Conservation (phyloP, 1,140 invertebrate species). For the Teleopsis dalmanni region DNA sequence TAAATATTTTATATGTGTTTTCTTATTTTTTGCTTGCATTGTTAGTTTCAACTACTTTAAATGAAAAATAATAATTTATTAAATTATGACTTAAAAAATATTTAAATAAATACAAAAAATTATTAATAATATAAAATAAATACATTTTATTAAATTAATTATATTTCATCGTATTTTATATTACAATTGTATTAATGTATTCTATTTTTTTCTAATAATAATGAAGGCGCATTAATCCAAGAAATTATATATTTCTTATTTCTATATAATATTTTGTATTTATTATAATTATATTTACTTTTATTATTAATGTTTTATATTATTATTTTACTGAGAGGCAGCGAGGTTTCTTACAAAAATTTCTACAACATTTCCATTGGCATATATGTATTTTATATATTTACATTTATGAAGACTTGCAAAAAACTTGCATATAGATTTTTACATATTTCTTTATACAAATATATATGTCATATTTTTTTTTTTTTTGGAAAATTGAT, state of each 20-base stretch:
- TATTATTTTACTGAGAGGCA: conserved; percentile 34
- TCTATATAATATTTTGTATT: no score
- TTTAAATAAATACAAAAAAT: not conserved
- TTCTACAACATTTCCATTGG: not conserved
- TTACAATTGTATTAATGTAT: not conserved
- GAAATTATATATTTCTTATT: not conserved
- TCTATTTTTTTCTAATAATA: not conserved
- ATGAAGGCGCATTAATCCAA: conserved; percentile 4
- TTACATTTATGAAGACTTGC: not conserved
- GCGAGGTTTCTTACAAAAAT: conserved; percentile 39
- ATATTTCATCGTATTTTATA: not conserved
- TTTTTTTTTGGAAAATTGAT: not conserved
- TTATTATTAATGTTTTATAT: conserved; percentile 3
- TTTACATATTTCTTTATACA: not conserved
- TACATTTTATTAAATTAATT: not conserved
- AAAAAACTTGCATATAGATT: no score
- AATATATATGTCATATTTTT: not conserved
- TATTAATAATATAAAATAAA: not conserved
- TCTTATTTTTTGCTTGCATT: not conserved
- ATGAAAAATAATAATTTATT: not conserved
- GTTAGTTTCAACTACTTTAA: not conserved
- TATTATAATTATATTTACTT: not conserved
- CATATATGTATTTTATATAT: conserved; percentile 9
- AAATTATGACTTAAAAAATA: not conserved
- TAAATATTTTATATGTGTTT: not conserved